Evolutionary conservation across 2,797 vertebrate species (phyloP), one percentile per base, ranked within the genome.

Genomic region (Clarias fuscus): DNA sequence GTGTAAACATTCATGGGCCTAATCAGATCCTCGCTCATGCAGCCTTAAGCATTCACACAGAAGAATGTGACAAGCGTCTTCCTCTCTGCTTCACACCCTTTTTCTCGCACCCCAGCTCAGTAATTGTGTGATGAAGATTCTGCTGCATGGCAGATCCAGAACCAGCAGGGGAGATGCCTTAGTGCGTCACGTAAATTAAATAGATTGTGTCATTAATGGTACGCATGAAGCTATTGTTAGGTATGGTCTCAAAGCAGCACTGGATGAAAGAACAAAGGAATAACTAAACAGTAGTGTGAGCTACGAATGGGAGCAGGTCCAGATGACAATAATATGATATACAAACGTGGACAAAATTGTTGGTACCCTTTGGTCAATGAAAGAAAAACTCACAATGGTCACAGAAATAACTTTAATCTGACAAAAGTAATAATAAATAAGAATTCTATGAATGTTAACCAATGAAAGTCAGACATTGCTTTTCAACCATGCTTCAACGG

Each of bases 1-100:
- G 76, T 87, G 86, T 65, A 85, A 87, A 83, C 81, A 78, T 73
- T 85, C 82, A 83, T 73, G 70, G 62, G 64, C 65, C 75, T 86
- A 88, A 85, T 84, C 68, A 90, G 84, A 83, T 72, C 67, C 85
- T 90, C 67, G 0, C 88, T 79, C 84, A 86, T 75, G 62, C 73
- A 84, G 77, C 59, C 82, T 84, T 82, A 79, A 87, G 48, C 82
- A 83, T 88, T 88, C 72, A 84, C 81, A 85, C 82, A 75, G 73
- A 58, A 48, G 65, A 89, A 88, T 65, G 88, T 75, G 87, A 88
- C 71, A 86, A 88, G 82, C 77, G 7, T 84, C 85, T 89, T 82
- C 84, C 75, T 87, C 84, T 61, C 22, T 84, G 82, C 87, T 88
- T 89, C 85, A 27, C 89, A 90, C 89, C 76, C 17, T 22, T 84